Evolutionary conservation across 1,140 invertebrate genomes (phyloP).

Genomic region (Drusus annulatus): DNA sequence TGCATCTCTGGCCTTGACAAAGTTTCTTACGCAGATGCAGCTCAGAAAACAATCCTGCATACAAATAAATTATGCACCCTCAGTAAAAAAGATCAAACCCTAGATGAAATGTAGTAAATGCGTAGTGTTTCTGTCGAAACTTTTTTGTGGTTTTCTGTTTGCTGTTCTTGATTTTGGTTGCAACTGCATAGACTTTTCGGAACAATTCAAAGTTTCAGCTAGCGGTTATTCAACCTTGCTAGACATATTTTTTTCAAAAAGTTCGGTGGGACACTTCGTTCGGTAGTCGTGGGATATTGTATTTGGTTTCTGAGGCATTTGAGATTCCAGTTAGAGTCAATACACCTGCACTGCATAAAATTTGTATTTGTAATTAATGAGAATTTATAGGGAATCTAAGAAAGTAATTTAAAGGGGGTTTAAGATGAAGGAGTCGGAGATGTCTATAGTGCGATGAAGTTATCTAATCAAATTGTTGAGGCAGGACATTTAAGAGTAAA

Average conservation of each 20-base stretch:
- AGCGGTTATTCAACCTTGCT: slow-evolving; percentile 58
- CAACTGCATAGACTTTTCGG: background rate
- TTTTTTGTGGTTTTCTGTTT: background rate
- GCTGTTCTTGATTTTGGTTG: background rate
- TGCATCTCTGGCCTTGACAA: slow-evolving; percentile 26
- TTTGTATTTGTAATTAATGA: too few relatives aligned
- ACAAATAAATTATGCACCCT: too few relatives aligned
- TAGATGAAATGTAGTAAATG: too few relatives aligned
- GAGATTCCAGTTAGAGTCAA: slow-evolving; percentile 29
- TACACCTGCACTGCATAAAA: slow-evolving; percentile 12
- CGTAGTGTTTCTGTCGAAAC: too few relatives aligned
- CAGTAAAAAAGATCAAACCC: too few relatives aligned
- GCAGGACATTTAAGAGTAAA: too few relatives aligned
- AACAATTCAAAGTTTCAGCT: slow-evolving; percentile 27
- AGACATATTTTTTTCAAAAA: slow-evolving; percentile 48
- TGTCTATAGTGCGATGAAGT: too few relatives aligned
- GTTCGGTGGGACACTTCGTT: slow-evolving; percentile 9
- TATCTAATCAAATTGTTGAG: too few relatives aligned
- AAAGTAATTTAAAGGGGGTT: too few relatives aligned
- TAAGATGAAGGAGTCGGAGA: too few relatives aligned
- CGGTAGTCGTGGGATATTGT: slow-evolving; percentile 17
- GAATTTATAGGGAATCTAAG: too few relatives aligned
- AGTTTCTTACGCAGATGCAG: background rate
- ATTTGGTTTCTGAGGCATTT: background rate
- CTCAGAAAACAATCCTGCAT: background rate